Base-by-base conservation (phyloP, 1,140 invertebrate species). In the Danaus plexippus region DNA sequence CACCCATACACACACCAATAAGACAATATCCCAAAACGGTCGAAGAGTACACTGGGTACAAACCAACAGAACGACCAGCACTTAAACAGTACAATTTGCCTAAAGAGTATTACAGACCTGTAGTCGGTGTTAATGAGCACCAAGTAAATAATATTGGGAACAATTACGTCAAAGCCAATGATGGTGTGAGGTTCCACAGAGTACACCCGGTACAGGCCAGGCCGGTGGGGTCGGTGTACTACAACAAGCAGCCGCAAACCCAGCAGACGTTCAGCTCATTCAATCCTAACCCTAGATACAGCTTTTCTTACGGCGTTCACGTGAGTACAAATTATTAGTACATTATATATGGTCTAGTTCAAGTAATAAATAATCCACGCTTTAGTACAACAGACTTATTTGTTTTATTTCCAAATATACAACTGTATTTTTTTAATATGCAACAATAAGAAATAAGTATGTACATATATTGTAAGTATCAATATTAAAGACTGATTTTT, bases 231-330 rank as follows among this genome's bases (percentile, higher is more conserved):
- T n/a, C 73, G 22, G 66, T 66, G 7, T 66, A 67, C 42, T 73
- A 67, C 48, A 64, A 61, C 0, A 70, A 60, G 13, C 63, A 64
- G 2, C 46, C 60, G 11, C 63, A 69, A 6, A 43, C 1, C 47
- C 54, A 9, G 44, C 46, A 2, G 46, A 62, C 9, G 45, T 61
- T 1, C 52, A 75, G 6, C 22, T 32, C 22, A 7, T 73, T 69
- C 43, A 64, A 74, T 41, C 53, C 69, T 2, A 58, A 74, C 18
- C 75, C 77, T 0, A 63, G 76, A 47, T 82, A 80, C 55, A 69
- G 63, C 15, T 80, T 64, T 57, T 74, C 77, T 9, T 84, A 84
- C 59, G 74, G 71, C 52, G 74, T 80, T 11, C 70, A 77, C 60
- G 80, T 84, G 56, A 84, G 80, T 84, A 65, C 9, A 49, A 4